phyloP scores from a whole-genome alignment of 2,113 vertebrate genomes.

The Myodes glareolus region DNA sequence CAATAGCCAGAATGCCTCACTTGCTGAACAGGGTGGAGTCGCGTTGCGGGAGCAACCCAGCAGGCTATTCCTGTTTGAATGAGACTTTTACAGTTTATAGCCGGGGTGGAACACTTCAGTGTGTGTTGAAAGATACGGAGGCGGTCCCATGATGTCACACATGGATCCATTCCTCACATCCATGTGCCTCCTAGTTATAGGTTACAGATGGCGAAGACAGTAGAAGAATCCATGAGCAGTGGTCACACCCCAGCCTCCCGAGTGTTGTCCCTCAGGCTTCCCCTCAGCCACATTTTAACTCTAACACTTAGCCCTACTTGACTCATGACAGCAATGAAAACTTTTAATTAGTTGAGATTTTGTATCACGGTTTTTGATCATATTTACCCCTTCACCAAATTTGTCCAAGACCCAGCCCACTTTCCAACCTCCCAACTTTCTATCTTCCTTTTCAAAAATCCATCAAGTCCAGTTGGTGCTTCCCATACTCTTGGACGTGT shows the following conservation, averaged over 20 bases:
- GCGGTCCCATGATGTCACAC: neutral
- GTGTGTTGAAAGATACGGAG: neutral
- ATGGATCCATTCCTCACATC: neutral
- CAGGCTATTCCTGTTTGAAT: neutral
- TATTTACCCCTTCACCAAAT: neutral
- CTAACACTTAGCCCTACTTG: conserved; percentile 89
- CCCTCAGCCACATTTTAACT: conserved; percentile 95
- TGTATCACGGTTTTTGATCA: neutral
- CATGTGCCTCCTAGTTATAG: neutral
- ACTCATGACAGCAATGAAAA: neutral
- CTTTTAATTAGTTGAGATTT: neutral
- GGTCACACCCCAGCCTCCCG: conserved; percentile 86
- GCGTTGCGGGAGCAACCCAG: neutral
- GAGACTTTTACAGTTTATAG: neutral
- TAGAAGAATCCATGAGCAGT: conserved; percentile 90
- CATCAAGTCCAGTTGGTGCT: neutral
- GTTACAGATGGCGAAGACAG: conserved; percentile 95
- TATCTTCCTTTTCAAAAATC: neutral
- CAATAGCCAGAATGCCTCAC: neutral
- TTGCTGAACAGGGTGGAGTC: neutral
- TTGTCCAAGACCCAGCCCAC: neutral
- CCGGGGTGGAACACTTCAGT: neutral
- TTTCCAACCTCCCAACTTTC: neutral
- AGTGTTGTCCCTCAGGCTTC: conserved; percentile 95
- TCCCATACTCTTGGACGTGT: neutral